Evolutionary conservation across 2,888 invertebrate genomes (phyloP).

Genomic region (Troilus luridus): DNA sequence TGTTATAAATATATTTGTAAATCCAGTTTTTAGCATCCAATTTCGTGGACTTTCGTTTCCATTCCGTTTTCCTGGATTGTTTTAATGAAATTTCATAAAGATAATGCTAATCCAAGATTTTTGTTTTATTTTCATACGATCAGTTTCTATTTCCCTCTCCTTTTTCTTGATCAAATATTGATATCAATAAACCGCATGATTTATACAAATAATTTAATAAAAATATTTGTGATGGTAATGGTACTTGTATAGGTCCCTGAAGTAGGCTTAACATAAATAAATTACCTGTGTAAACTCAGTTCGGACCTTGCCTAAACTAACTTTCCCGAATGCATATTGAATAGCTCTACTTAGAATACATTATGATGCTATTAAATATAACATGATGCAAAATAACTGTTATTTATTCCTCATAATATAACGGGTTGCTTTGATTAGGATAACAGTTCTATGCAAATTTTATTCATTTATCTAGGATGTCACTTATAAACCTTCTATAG

Average conservation of each 20-base stretch:
- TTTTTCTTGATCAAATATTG: too few relatives aligned
- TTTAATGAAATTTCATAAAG: too few relatives aligned
- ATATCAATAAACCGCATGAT: too few relatives aligned
- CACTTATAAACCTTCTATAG: too few relatives aligned
- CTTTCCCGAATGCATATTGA: conserved; percentile 18
- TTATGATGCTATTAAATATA: conserved; percentile 29
- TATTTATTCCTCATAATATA: neutral
- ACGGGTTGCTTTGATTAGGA: neutral
- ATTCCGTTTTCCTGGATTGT: too few relatives aligned
- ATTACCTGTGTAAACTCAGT: neutral
- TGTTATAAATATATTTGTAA: too few relatives aligned
- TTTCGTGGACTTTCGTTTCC: too few relatives aligned
- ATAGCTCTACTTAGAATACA: conserved; percentile 22
- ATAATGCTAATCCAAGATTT: too few relatives aligned
- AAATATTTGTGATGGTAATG: neutral
- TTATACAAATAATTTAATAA: neutral
- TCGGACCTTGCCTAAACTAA: conserved; percentile 1
- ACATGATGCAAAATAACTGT: conserved; percentile 11
- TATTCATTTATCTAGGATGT: neutral
- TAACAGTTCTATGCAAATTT: neutral
- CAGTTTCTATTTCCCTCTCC: too few relatives aligned
- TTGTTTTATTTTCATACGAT: too few relatives aligned
- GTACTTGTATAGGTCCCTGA: neutral
- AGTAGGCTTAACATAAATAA: conserved; percentile 27
- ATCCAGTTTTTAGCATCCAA: too few relatives aligned